Evolutionary conservation across 2,797 vertebrate genomes (phyloP).

Genomic region (Sebastes dallii): DNA sequence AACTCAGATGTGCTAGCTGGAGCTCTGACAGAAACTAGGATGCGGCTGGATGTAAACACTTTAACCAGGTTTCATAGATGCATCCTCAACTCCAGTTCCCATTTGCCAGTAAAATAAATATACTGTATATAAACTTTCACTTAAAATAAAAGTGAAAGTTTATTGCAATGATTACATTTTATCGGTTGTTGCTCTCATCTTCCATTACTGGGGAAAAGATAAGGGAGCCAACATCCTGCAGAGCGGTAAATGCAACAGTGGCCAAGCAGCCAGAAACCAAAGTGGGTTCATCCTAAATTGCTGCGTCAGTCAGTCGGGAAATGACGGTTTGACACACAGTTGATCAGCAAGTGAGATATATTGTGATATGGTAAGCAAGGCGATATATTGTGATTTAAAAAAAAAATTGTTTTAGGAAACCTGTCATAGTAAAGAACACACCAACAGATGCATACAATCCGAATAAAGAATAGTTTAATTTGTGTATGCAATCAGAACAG

Average conservation of each 20-base stretch:
- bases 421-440: too few species aligned
- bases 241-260: not conserved
- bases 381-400: too few species aligned
- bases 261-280: conserved; percentile 1
- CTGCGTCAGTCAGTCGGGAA: not conserved
- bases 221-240: not conserved
- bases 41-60: not conserved
- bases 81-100: not conserved
- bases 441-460: too few species aligned
- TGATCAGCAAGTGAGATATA: not conserved
- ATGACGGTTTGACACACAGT: not conserved
- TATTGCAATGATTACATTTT: not conserved
- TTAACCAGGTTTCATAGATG: not conserved
- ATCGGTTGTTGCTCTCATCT: not conserved
- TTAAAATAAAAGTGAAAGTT: not conserved
- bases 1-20: not conserved
- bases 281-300: not conserved
- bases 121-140: too few species aligned
- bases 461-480: too few species aligned
- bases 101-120: not conserved
- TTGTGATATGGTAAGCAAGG: too few species aligned
- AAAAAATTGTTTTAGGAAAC: too few species aligned
- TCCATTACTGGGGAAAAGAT: not conserved
- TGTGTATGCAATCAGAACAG: too few species aligned
- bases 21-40: not conserved